Evolutionary conservation across 2,888 invertebrate genomes (phyloP).

Genomic region (Alentia gelatinosa): DNA sequence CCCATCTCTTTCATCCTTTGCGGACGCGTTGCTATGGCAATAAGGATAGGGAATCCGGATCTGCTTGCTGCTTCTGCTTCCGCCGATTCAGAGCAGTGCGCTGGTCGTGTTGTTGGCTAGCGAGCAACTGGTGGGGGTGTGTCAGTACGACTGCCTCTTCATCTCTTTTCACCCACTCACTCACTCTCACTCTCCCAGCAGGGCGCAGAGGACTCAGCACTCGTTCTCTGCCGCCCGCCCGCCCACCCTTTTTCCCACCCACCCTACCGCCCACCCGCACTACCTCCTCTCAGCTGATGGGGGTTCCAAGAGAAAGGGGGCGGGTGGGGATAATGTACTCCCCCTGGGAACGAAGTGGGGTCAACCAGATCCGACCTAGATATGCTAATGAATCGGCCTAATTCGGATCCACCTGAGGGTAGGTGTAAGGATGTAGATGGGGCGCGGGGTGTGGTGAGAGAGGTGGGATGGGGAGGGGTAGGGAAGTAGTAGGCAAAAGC

Average conservation of each 20-base stretch:
- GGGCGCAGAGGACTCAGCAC: no score
- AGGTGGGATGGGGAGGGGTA: background rate
- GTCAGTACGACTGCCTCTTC: no score
- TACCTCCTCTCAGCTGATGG: background rate
- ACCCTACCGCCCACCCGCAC: background rate
- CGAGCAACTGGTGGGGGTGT: background rate
- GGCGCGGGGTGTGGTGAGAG: background rate
- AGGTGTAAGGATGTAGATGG: background rate
- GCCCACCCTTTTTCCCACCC: background rate
- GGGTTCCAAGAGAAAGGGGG: background rate
- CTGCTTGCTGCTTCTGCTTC: background rate
- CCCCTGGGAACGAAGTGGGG: background rate
- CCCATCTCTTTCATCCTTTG: background rate
- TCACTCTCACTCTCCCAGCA: no score
- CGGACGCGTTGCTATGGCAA: background rate
- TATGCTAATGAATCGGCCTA: slow-evolving; percentile 22
- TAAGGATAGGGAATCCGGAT: background rate
- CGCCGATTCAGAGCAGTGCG: background rate
- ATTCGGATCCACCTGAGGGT: background rate
- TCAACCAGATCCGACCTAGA: background rate
- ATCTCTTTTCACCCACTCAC: background rate
- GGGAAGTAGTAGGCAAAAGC: no score
- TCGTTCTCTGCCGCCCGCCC: background rate
- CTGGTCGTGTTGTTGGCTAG: no score
- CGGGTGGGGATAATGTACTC: background rate